These are phyloP conservation scores for Pardalotus punctatus DNA, from an alignment of 2,113 vertebrate species.

Conservation along the genomic window DNA sequence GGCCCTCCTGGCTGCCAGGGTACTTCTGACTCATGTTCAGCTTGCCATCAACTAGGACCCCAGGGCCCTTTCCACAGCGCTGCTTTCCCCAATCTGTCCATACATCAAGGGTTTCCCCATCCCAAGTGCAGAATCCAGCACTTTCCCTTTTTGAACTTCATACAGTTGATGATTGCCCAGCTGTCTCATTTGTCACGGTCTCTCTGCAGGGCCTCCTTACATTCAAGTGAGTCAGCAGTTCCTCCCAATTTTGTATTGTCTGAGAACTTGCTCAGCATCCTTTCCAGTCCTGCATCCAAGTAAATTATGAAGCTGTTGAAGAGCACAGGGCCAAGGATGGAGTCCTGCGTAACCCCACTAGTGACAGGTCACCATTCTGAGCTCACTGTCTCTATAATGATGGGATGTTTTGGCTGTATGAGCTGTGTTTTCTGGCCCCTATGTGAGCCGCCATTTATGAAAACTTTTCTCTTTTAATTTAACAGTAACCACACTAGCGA, in stretches of 20 bases:
- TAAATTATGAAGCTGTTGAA: not conserved
- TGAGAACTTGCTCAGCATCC: not conserved
- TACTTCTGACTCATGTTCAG: fast-evolving
- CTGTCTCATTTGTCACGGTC: not conserved
- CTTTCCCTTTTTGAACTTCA: not conserved
- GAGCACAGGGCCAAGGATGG: not conserved
- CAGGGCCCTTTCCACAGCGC: fast-evolving
- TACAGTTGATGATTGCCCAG: not conserved
- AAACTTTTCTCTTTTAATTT: not conserved
- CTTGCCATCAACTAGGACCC: fast-evolving
- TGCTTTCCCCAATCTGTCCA: not conserved
- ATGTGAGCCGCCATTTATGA: not conserved
- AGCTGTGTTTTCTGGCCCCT: not conserved
- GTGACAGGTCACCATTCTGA: not conserved
- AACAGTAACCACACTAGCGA: not conserved
- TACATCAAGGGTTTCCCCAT: not conserved
- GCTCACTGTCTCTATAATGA: not conserved
- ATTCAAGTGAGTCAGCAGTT: not conserved
- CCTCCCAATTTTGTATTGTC: not conserved
- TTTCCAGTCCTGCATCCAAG: not conserved
- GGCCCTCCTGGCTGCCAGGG: not conserved
- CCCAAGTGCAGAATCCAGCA: fast-evolving
- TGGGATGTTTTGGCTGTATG: fast-evolving
- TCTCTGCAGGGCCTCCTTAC: not conserved
- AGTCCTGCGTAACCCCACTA: fast-evolving